Evolutionary conservation across 1,140 invertebrate species (phyloP).

Genomic region (Penaeus chinensis): DNA sequence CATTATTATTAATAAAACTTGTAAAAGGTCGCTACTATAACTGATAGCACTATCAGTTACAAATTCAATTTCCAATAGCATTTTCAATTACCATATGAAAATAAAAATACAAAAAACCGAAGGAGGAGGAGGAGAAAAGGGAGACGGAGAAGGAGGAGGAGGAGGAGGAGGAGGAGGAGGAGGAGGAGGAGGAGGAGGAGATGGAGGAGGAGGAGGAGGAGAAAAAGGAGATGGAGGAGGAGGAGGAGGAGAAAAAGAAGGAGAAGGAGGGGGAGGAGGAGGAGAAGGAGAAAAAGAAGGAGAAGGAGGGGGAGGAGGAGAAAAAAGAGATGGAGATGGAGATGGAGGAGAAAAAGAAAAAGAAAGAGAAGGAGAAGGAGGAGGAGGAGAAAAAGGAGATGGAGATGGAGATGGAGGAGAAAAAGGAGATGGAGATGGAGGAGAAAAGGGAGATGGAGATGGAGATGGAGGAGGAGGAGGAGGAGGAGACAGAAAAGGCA

Average conservation of each 20-base stretch:
- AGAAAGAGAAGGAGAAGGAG: background rate
- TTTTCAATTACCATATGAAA: too few relatives aligned
- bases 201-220: background rate
- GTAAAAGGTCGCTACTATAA: too few relatives aligned
- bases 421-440: background rate
- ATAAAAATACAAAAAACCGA: too few relatives aligned
- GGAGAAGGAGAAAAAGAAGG: background rate
- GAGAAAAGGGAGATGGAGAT: background rate
- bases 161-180: background rate
- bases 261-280: background rate
- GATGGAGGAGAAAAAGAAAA: background rate
- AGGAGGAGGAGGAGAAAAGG: background rate
- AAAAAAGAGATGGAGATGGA: background rate
- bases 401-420: background rate
- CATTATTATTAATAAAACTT: too few relatives aligned
- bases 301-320: background rate
- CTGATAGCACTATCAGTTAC: too few relatives aligned
- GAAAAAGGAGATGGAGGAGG: background rate
- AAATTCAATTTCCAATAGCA: too few relatives aligned
- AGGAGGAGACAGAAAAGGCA: too few relatives aligned
- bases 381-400: background rate
- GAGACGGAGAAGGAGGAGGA: background rate
- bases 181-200: background rate
- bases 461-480: background rate
- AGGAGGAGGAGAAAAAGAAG: background rate